Conservation (phyloP, 2,797 vertebrate species). For the Acestrorhynchus altus region DNA sequence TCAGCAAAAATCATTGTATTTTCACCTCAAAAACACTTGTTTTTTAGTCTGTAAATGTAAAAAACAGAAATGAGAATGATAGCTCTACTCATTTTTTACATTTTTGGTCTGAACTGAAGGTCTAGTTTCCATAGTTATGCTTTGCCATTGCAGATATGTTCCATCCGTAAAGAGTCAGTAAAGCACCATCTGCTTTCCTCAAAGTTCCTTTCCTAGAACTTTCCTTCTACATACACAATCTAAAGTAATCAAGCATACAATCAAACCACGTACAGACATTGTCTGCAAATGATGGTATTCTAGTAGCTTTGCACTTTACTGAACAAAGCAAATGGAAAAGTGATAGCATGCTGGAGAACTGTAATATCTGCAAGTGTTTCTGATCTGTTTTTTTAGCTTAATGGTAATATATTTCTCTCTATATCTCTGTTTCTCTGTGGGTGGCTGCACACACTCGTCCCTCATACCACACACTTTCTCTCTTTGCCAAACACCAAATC, state of each 20-base stretch:
- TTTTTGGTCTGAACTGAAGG: no score
- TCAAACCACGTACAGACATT: not conserved
- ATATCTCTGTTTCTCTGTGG: not conserved
- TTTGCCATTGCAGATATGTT: no score
- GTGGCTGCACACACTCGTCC: conserved; percentile 1
- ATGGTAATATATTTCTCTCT: conserved; percentile 19
- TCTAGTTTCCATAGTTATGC: no score
- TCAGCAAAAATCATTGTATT: no score
- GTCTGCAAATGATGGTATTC: not conserved
- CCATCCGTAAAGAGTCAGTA: no score
- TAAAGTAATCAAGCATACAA: not conserved
- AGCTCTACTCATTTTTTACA: no score
- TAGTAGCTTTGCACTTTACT: not conserved
- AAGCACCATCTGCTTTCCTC: not conserved
- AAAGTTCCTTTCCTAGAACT: not conserved
- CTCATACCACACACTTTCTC: not conserved
- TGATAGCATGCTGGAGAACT: not conserved
- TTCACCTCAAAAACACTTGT: no score
- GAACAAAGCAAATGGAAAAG: conserved; percentile 2
- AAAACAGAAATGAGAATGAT: no score
- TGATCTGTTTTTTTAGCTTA: not conserved
- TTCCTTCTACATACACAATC: not conserved
- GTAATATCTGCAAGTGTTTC: not conserved
- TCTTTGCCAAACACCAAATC: conserved; percentile 3
- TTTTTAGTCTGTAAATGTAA: no score